A percentile compares a stretch with the other conserved stretches of the same genome.
phyloP scores from a whole-genome alignment of 2,113 vertebrate species.

The Mellivora capensis region DNA sequence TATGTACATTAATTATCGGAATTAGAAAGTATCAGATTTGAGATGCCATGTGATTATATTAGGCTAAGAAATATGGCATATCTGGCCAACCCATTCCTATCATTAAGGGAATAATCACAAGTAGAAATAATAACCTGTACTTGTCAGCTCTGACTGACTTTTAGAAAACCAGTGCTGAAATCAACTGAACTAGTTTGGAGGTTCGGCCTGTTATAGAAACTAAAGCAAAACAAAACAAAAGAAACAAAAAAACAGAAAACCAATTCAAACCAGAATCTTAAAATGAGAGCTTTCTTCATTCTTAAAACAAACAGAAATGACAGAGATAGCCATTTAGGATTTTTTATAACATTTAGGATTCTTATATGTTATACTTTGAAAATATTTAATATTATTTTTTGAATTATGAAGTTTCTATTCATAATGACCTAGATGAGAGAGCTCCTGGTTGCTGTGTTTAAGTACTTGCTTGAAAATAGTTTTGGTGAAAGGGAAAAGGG shows the following conservation, averaged over 20 bases:
- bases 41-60: not conserved
- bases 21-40: not conserved
- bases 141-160: not conserved
- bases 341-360: not conserved
- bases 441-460: not conserved
- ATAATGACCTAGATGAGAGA: not conserved
- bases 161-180: not conserved
- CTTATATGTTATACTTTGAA: not conserved
- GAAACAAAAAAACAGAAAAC: not conserved
- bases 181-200: not conserved
- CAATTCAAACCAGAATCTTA: not conserved
- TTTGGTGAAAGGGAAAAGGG: not conserved
- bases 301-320: not conserved
- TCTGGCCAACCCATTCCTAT: not conserved
- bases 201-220: not conserved
- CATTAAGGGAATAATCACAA: not conserved
- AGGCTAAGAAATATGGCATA: not conserved
- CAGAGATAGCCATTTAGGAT: not conserved
- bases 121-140: not conserved
- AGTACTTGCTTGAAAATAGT: not conserved
- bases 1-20: not conserved
- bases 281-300: not conserved
- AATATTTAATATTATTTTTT: not conserved
- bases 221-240: not conserved
- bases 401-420: not conserved